Evolutionary conservation across 2,797 vertebrate genomes (phyloP).

Genomic region (Diglossa cyanea): DNA sequence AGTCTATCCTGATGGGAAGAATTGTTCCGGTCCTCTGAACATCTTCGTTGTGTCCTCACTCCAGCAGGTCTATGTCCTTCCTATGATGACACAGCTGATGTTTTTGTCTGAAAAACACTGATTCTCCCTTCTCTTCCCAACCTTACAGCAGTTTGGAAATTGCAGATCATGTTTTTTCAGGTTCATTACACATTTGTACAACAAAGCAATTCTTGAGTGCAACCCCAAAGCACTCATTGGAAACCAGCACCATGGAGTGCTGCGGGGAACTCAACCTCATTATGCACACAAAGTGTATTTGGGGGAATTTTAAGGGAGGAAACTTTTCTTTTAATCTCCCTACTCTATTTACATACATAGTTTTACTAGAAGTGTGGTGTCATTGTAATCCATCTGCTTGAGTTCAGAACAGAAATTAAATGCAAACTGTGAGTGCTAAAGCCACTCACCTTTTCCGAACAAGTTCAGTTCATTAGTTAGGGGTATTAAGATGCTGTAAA

Average conservation of each 20-base stretch:
- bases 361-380: neutral
- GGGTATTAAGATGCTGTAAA: neutral
- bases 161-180: neutral
- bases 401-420: neutral
- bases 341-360: neutral
- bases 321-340: neutral
- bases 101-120: neutral
- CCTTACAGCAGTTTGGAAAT: neutral
- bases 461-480: neutral
- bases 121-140: neutral
- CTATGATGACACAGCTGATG: neutral
- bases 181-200: neutral
- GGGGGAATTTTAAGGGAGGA: neutral
- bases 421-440: neutral
- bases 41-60: accelerated
- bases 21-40: neutral
- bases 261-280: neutral
- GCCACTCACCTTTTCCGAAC: accelerated
- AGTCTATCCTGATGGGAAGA: neutral
- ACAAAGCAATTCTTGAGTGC: accelerated
- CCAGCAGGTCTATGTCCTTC: neutral
- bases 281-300: neutral
- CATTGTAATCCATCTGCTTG: neutral
- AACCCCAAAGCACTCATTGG: neutral
- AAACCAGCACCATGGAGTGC: accelerated